phyloP scores from a whole-genome alignment of 2,797 vertebrate genomes.

The Anguilla obscura region DNA sequence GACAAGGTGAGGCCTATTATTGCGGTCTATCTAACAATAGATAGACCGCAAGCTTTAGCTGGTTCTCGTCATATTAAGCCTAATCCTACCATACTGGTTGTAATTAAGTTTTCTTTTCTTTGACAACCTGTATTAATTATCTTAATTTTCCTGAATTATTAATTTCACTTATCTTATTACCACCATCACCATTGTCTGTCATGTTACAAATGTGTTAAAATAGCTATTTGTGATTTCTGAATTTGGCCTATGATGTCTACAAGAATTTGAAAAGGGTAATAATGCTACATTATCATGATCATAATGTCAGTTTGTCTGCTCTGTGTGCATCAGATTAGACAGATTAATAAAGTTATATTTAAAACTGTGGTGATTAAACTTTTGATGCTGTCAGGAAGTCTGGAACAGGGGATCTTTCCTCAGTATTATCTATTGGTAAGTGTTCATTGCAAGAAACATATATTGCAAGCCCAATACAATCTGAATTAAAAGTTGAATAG shows the following conservation, averaged over 20 bases:
- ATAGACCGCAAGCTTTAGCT: too few relatives aligned
- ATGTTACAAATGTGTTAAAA: not conserved
- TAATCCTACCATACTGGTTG: too few relatives aligned
- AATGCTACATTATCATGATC: not conserved
- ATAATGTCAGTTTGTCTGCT: not conserved
- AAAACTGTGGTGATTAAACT: not conserved
- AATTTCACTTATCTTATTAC: not conserved
- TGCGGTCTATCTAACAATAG: too few relatives aligned
- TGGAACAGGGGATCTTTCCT: not conserved
- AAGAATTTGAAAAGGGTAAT: not conserved
- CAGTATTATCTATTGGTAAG: not conserved
- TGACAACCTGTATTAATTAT: not conserved
- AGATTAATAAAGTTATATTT: not conserved
- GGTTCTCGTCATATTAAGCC: too few relatives aligned
- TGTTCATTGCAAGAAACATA: too few relatives aligned
- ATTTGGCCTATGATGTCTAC: not conserved
- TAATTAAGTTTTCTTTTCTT: too few relatives aligned
- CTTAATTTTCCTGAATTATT: not conserved
- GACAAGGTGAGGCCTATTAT: too few relatives aligned
- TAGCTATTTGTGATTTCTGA: not conserved
- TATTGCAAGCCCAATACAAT: too few relatives aligned
- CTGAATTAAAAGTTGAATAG: too few relatives aligned
- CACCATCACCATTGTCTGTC: not conserved
- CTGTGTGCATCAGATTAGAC: not conserved
- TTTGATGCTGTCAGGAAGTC: not conserved